Evolutionary conservation across 2,797 vertebrate genomes (phyloP).

Genomic region (Leptatherina wallacei): DNA sequence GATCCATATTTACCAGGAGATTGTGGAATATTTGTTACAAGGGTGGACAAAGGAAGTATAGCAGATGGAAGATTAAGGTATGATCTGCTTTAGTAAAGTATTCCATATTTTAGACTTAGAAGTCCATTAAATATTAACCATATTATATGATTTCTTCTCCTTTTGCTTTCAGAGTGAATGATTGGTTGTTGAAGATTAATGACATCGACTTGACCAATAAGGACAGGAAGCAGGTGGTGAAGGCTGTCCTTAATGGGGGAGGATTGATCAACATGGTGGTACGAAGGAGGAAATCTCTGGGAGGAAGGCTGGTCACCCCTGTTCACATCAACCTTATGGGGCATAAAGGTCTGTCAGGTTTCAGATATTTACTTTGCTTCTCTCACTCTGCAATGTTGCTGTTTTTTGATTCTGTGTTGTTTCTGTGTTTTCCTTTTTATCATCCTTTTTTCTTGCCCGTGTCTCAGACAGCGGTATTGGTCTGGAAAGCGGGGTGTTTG

Average conservation of each 20-base stretch:
- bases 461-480: slow-evolving; percentile 90
- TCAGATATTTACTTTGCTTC: not conserved
- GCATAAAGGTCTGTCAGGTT: slow-evolving; percentile 89
- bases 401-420: not conserved
- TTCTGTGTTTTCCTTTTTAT: slow-evolving; percentile 12
- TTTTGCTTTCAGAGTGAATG: slow-evolving; percentile 88
- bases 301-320: slow-evolving; percentile 91
- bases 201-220: slow-evolving; percentile 96
- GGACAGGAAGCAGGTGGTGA: slow-evolving; percentile 96
- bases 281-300: slow-evolving; percentile 94
- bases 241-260: slow-evolving; percentile 91
- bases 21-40: slow-evolving; percentile 95
- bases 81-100: not conserved
- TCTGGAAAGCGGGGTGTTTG: slow-evolving; percentile 91
- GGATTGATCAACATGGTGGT: slow-evolving; percentile 97
- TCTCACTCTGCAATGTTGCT: not conserved
- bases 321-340: slow-evolving; percentile 93
- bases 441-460: slow-evolving; percentile 3
- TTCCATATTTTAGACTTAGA: not conserved
- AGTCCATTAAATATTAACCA: slow-evolving; percentile 5
- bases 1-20: slow-evolving; percentile 96
- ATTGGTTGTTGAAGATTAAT: slow-evolving; percentile 97
- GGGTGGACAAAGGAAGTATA: slow-evolving; percentile 98
- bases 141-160: not conserved
- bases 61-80: slow-evolving; percentile 96